Base-by-base conservation (phyloP, 2,113 vertebrate genomes). In the Brachypteracias leptosomus region DNA sequence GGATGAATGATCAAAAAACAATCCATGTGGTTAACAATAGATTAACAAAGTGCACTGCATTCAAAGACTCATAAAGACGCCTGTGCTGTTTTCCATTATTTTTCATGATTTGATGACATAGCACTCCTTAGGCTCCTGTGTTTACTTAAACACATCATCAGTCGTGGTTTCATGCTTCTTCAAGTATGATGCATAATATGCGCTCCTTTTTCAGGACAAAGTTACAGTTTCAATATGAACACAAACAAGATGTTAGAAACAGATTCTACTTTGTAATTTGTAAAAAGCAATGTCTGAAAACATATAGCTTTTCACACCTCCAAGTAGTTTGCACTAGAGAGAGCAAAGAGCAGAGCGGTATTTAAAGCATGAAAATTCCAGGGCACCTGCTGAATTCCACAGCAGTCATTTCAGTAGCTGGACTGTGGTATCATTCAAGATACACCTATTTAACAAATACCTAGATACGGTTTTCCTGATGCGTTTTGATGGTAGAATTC, bases 121-220 rank as follows among this genome's bases (percentile, higher is more conserved):
- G 85, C 8, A 57, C 88, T 97, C 67, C 85, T 94, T 95, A 62
- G 84, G 89, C 65, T 91, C 81, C 91, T 82, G 36, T 91, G 89
- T 97, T 96, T 97, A 96, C 85, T 96, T 89, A 88, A 92, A 58
- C 59, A 95, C 79, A 78, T 93, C 94, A 92, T 95, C 72, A 90
- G 1, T 77, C 20, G 21, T 94, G 95, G 88, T 92, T 94, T 94
- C 1, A 0, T 93, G 72, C 88, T 82, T 84, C 86, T 92, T 90
- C 59, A 78, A 93, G 59, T 83, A 77, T 59, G 74, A 44, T 51
- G 59, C 63, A 38, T 55, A 73, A 83, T 74, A 31, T 24, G 70
- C 16, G 55, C 17, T 40, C 22, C 81, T 74, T 80, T 91, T 82
- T 80, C 54, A 67, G 67, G 77, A 59, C 36, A 76, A 79, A 91